Evolutionary conservation across 2,113 vertebrate species (phyloP).

Genomic region (Cephalopterus ornatus): DNA sequence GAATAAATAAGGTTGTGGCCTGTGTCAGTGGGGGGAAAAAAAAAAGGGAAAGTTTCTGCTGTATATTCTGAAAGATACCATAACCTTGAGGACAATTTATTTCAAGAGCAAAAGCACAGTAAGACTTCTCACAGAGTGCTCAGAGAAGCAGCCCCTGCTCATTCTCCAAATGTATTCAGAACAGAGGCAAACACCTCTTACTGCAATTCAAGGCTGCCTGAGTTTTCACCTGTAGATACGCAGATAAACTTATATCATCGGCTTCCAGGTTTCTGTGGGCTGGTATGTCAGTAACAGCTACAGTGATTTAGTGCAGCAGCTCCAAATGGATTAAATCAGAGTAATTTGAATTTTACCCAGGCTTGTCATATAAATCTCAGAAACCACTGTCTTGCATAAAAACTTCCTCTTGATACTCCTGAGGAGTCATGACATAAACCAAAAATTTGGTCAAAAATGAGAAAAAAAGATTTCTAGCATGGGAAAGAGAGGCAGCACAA

Average conservation of each 20-base stretch:
- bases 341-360: conserved; percentile 78
- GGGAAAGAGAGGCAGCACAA: not conserved
- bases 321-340: conserved; percentile 76
- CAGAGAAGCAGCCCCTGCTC: not conserved
- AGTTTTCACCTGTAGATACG: conserved; percentile 69
- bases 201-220: conserved; percentile 50
- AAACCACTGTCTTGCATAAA: conserved; percentile 75
- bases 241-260: conserved; percentile 63
- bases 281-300: conserved; percentile 58
- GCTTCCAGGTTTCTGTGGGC: conserved; percentile 69
- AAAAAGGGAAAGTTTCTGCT: not conserved
- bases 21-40: not conserved
- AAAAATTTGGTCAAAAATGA: conserved; percentile 6
- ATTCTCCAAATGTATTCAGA: conserved; percentile 45
- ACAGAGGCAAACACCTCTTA: conserved; percentile 18
- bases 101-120: not conserved
- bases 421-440: conserved; percentile 30
- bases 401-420: conserved; percentile 61
- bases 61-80: not conserved
- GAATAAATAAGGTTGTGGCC: not conserved
- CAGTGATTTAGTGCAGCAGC: conserved; percentile 74
- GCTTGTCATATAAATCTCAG: conserved; percentile 77
- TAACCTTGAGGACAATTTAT: conserved; percentile 39
- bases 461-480: not conserved
- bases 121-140: not conserved